A percentile compares a stretch with the other conserved stretches of the same genome.
These are phyloP conservation scores for Cloeon dipterum DNA, from an alignment of 2,888 invertebrate species.

Conservation along the genomic window DNA sequence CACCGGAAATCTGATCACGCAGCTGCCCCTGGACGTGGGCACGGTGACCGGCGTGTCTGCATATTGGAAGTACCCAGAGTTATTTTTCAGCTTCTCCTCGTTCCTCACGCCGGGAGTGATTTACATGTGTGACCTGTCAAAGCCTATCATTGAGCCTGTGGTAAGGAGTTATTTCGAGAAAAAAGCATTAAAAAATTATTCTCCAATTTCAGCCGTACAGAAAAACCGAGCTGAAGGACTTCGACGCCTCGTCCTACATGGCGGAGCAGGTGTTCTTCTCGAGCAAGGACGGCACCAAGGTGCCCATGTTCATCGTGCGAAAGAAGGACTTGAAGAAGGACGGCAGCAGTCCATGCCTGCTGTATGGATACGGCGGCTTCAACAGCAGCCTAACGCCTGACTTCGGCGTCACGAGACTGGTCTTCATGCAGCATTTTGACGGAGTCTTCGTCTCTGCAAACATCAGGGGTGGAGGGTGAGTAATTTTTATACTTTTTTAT, in stretches of 20 bases:
- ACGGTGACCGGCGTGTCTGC: conserved; percentile 67
- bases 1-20: conserved; percentile 44
- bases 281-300: conserved; percentile 79
- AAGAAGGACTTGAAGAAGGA: conserved; percentile 45
- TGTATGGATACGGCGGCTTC: conserved; percentile 97
- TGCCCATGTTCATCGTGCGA: conserved; percentile 87
- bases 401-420: conserved; percentile 66
- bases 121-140: conserved; percentile 61
- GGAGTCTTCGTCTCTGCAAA: conserved; percentile 84
- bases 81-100: conserved; percentile 86
- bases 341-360: conserved; percentile 54
- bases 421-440: conserved; percentile 72
- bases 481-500: not conserved
- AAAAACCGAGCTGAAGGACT: conserved; percentile 65
- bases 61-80: conserved; percentile 60
- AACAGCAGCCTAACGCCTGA: conserved; percentile 76
- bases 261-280: conserved; percentile 78
- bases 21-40: conserved; percentile 68
- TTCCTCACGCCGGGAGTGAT: conserved; percentile 78
- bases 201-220: conserved; percentile 38
- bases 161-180: no score
- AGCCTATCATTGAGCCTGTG: conserved; percentile 28
- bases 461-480: conserved; percentile 85
- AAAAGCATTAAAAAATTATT: conserved; percentile 9
- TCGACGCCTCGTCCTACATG: conserved; percentile 53